These are phyloP conservation scores for Cygnus olor DNA, from an alignment of 2,797 vertebrate genomes.

Conservation along the genomic window DNA sequence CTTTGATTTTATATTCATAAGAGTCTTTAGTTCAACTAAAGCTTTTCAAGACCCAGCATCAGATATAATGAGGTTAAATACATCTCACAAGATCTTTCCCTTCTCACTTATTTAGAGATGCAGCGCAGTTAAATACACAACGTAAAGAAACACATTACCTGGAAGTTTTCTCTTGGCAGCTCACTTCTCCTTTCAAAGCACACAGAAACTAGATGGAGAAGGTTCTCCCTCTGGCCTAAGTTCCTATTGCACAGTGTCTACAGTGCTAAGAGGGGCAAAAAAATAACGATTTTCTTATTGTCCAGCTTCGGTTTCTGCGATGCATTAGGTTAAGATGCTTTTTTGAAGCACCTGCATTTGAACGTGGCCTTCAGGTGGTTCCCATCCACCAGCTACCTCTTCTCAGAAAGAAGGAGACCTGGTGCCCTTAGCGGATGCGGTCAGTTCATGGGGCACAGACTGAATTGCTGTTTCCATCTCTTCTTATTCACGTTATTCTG, in stretches of 20 bases:
- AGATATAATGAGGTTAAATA: conserved; percentile 62
- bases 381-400: background rate
- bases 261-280: background rate
- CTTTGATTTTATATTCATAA: conserved; percentile 74
- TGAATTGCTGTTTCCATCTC: rapidly evolving
- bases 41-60: conserved; percentile 62
- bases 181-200: background rate
- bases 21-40: conserved; percentile 73
- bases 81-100: conserved; percentile 48
- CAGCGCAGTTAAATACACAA: background rate
- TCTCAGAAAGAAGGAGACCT: background rate
- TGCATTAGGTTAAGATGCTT: background rate
- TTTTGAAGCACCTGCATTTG: background rate
- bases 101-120: conserved; percentile 12
- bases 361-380: background rate
- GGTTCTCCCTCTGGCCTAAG: background rate
- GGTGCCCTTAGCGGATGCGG: background rate
- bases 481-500: background rate
- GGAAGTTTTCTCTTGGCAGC: conserved; percentile 21
- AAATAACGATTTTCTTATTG: background rate
- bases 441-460: background rate
- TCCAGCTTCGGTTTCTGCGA: background rate
- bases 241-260: background rate
- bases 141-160: background rate
- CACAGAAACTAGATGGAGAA: background rate